Conservation (phyloP, 2,797 vertebrate genomes). For the Muraenolepis orangiensis region DNA sequence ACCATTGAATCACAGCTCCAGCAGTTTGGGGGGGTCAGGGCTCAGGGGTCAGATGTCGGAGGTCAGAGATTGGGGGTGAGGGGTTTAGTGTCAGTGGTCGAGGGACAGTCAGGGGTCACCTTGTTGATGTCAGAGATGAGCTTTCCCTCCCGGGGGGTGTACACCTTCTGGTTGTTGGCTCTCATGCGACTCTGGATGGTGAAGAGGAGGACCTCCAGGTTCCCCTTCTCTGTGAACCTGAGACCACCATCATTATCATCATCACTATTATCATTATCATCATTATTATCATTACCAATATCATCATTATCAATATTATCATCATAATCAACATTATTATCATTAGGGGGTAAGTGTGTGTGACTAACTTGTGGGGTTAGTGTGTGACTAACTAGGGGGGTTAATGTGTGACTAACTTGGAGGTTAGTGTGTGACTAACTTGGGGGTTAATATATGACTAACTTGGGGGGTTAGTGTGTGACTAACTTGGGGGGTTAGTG, state of each 20-base stretch:
- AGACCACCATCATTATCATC: neutral
- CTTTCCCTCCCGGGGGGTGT: constrained; percentile 92
- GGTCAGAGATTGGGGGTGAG: neutral
- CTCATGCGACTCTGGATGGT: constrained; percentile 98
- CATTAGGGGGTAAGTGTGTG: neutral
- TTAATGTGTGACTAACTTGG: no score
- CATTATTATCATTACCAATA: no score
- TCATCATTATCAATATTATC: neutral
- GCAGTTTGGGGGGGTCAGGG: neutral
- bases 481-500: constrained; percentile 88
- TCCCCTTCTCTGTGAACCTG: constrained; percentile 95
- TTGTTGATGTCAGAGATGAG: constrained; percentile 98
- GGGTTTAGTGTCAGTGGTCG: neutral
- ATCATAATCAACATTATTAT: neutral
- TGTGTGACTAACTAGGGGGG: no score
- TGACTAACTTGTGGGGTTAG: neutral
- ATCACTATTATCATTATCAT: neutral
- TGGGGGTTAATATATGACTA: no score
- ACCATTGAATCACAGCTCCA: neutral
- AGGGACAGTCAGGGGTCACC: constrained; percentile 65
- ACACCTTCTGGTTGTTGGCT: constrained; percentile 96
- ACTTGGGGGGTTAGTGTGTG: neutral
- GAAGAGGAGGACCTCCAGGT: constrained; percentile 92
- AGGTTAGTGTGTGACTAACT: no score
- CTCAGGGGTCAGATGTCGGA: neutral